These are phyloP conservation scores for Acanthosepion lycidas DNA, from an alignment of 2,888 invertebrate species.

Conservation along the genomic window DNA sequence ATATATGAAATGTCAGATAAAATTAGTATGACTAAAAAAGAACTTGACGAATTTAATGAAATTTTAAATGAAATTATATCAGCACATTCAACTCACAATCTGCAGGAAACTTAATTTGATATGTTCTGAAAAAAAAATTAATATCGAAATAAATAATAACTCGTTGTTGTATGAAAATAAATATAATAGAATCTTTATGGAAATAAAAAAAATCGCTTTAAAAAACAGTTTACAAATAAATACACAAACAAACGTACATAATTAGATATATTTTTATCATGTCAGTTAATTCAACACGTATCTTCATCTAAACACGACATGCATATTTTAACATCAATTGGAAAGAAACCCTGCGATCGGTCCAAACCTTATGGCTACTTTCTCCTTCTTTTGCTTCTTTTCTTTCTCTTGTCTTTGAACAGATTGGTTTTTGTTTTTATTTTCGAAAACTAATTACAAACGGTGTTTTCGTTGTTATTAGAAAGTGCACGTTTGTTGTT, in stretches of 20 bases:
- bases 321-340: not conserved
- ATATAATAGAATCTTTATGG: not conserved
- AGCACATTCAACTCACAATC: not conserved
- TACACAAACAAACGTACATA: not conserved
- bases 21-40: not conserved
- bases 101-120: not conserved
- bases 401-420: not conserved
- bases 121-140: not conserved
- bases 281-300: not conserved
- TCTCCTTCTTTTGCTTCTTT: not conserved
- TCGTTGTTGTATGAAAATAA: not conserved
- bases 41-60: not conserved
- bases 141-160: not conserved
- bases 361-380: not conserved
- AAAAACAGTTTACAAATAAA: not conserved
- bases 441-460: not conserved
- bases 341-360: not conserved
- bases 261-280: not conserved
- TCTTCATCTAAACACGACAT: not conserved
- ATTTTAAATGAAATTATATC: not conserved
- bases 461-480: not conserved
- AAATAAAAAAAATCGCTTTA: not conserved
- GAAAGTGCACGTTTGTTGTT: not conserved
- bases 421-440: too few relatives aligned
- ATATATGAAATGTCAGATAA: not conserved